Conservation (phyloP, 2,113 vertebrate species). For the Anolis carolinensis region DNA sequence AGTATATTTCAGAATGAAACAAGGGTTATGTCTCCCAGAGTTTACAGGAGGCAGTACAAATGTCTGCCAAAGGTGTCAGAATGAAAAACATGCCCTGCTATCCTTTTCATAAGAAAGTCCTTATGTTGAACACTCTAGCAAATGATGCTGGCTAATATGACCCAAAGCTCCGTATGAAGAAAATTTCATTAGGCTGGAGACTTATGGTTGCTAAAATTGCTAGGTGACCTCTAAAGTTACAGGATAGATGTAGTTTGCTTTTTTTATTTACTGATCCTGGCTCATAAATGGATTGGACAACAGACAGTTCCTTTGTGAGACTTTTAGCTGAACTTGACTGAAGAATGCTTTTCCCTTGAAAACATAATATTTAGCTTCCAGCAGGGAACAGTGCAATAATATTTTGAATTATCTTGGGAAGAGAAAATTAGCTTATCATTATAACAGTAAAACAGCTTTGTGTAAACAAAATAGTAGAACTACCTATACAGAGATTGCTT, state of each 20-base stretch:
- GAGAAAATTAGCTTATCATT: slow-evolving; percentile 44
- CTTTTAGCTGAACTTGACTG: slow-evolving; percentile 59
- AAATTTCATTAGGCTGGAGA: slow-evolving; percentile 45
- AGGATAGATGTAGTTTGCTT: slow-evolving; percentile 56
- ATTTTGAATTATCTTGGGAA: slow-evolving; percentile 45
- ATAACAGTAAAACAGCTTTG: slow-evolving; percentile 32
- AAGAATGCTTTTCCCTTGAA: slow-evolving; percentile 61
- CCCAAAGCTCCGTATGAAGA: slow-evolving; percentile 22
- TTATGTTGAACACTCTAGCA: neutral
- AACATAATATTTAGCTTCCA: slow-evolving; percentile 69
- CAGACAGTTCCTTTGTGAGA: slow-evolving; percentile 53
- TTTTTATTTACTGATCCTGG: slow-evolving; percentile 66
- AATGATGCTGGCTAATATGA: slow-evolving; percentile 31
- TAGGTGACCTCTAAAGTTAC: slow-evolving; percentile 51
- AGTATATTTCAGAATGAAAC: slow-evolving; percentile 9
- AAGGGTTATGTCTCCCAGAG: neutral
- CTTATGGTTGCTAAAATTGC: neutral
- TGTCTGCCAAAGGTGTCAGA: neutral
- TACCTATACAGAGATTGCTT: neutral
- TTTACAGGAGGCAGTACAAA: neutral
- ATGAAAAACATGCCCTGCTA: slow-evolving; percentile 7
- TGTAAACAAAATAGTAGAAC: slow-evolving; percentile 28
- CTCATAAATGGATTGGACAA: slow-evolving; percentile 61
- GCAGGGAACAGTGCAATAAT: slow-evolving; percentile 49
- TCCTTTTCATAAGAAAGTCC: neutral